phyloP scores from a whole-genome alignment of 2,888 invertebrate species.

The Diplolepis rosae region DNA sequence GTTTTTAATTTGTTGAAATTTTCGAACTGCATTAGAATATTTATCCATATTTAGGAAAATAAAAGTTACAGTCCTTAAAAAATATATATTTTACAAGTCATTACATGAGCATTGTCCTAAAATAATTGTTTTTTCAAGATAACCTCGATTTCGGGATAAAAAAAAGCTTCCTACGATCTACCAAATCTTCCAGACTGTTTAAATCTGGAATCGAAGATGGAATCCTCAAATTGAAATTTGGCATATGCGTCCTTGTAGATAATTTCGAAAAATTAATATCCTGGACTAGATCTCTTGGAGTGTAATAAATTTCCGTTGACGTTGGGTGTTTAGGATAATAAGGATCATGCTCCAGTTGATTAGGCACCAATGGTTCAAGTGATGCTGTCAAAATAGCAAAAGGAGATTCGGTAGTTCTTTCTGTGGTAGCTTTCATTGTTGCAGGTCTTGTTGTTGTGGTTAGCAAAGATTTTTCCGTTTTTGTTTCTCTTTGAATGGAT shows the following conservation, averaged over 20 bases:
- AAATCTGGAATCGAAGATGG: constrained; percentile 65
- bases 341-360: constrained; percentile 62
- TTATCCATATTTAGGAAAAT: too few species aligned
- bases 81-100: too few species aligned
- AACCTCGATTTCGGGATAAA: constrained; percentile 61
- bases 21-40: too few species aligned
- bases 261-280: constrained; percentile 39
- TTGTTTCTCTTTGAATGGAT: constrained; percentile 58
- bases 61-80: too few species aligned
- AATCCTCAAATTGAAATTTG: constrained; percentile 46
- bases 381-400: constrained; percentile 56
- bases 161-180: constrained; percentile 65
- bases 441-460: neutral
- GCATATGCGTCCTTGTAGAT: constrained; percentile 42
- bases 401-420: constrained; percentile 52
- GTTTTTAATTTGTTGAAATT: too few species aligned
- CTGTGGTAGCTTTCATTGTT: neutral
- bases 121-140: constrained; percentile 38
- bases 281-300: constrained; percentile 48
- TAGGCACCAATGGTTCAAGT: constrained; percentile 56
- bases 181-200: constrained; percentile 63
- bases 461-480: neutral
- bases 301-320: constrained; percentile 64
- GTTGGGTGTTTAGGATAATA: constrained; percentile 62
- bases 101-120: too few species aligned